phyloP scores from a whole-genome alignment of 2,888 invertebrate genomes.

The Oeneis ivallda region DNA sequence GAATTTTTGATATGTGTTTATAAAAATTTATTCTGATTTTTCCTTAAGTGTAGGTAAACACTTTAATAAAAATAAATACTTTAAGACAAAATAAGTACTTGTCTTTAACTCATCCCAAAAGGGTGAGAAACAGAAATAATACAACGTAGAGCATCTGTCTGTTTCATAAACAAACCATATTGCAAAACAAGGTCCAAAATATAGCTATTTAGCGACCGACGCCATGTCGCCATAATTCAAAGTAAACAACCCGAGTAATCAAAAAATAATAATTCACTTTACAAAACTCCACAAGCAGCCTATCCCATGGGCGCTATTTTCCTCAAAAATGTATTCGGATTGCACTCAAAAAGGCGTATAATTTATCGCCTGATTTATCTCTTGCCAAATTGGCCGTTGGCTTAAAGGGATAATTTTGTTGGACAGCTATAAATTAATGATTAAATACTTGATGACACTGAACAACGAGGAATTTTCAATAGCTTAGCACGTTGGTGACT shows the following conservation, averaged over 20 bases:
- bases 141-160: not conserved
- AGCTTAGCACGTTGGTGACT: no score
- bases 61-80: no score
- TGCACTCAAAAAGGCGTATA: constrained; percentile 25
- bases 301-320: constrained; percentile 7
- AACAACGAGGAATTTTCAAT: constrained; percentile 47
- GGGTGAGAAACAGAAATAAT: not conserved
- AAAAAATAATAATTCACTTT: constrained; percentile 16
- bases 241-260: constrained; percentile 9
- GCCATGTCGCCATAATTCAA: constrained; percentile 5
- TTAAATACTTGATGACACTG: constrained; percentile 74
- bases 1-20: no score
- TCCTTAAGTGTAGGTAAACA: no score
- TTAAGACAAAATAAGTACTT: no score
- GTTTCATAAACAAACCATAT: not conserved
- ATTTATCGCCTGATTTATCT: constrained; percentile 32
- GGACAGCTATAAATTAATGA: constrained; percentile 75
- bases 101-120: not conserved
- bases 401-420: constrained; percentile 62
- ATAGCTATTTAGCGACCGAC: constrained; percentile 7
- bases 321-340: constrained; percentile 14
- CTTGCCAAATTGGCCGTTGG: constrained; percentile 34
- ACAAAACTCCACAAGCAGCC: not conserved
- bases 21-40: no score
- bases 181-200: constrained; percentile 7